Conservation (phyloP, 2,888 invertebrate species). For the Eutolmus rufibarbis region DNA sequence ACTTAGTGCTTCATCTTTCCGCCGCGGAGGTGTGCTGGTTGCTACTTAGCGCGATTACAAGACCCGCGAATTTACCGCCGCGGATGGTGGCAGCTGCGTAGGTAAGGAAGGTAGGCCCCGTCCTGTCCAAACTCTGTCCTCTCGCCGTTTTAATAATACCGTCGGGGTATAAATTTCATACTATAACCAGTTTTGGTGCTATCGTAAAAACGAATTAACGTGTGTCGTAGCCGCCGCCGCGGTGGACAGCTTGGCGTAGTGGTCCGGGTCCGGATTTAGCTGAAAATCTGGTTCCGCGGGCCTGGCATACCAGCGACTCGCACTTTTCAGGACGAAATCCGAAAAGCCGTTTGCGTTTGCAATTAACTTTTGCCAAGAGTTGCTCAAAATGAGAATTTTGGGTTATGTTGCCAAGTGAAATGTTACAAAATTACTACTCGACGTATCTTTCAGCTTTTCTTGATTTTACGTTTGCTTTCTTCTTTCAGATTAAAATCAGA, state of each 20-base stretch:
- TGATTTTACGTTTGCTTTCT: background rate
- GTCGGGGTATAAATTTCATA: background rate
- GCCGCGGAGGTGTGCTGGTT: background rate
- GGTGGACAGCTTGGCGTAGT: background rate
- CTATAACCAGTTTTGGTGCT: slow-evolving; percentile 5
- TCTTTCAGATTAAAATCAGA: background rate
- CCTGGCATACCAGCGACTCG: background rate
- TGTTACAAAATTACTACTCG: slow-evolving; percentile 1
- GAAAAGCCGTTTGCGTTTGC: background rate
- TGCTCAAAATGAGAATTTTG: slow-evolving; percentile 29
- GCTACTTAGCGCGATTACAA: slow-evolving; percentile 8
- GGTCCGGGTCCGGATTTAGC: background rate
- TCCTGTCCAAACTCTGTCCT: background rate
- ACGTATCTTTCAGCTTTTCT: background rate
- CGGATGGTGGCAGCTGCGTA: background rate
- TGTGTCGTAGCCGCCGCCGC: background rate
- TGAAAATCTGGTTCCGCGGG: slow-evolving; percentile 10
- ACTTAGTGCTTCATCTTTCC: background rate
- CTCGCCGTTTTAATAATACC: background rate
- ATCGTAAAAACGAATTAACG: slow-evolving; percentile 22
- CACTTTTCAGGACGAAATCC: slow-evolving; percentile 20
- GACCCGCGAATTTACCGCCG: background rate
- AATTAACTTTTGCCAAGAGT: background rate
- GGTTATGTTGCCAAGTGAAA: slow-evolving; percentile 28
- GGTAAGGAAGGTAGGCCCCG: background rate